Evolutionary conservation across 2,797 vertebrate genomes (phyloP).

Genomic region (Clamator glandarius): DNA sequence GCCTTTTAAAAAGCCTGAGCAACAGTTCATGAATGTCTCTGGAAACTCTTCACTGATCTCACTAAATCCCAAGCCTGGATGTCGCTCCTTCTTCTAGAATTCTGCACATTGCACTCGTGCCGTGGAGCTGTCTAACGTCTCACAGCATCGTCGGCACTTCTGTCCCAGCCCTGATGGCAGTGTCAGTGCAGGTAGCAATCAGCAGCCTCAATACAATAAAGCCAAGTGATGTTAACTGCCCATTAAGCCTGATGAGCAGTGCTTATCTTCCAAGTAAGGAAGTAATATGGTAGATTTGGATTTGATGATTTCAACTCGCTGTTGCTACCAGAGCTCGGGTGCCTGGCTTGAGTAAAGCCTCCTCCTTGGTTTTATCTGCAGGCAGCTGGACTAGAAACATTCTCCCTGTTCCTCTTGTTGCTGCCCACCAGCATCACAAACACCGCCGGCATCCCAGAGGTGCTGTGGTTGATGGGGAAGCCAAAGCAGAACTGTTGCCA

Average conservation of each 20-base stretch:
- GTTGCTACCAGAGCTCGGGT: not conserved
- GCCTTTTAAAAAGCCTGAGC: not conserved
- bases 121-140: too few species aligned
- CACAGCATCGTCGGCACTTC: not conserved
- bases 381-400: not conserved
- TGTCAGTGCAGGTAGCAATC: not conserved
- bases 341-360: not conserved
- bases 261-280: not conserved
- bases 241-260: not conserved
- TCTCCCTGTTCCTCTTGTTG: not conserved
- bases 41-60: not conserved
- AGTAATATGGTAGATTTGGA: not conserved
- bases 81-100: not conserved
- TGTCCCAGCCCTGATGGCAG: not conserved
- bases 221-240: not conserved
- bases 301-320: not conserved
- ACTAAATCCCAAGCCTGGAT: not conserved
- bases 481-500: not conserved
- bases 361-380: not conserved
- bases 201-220: not conserved
- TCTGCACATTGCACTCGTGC: not conserved
- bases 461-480: not conserved
- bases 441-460: not conserved
- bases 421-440: not conserved
- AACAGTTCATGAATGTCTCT: not conserved